Evolutionary conservation across 2,888 invertebrate genomes (phyloP), one percentile per base, ranked within the genome.

Genomic region (Acrobasis consociella): DNA sequence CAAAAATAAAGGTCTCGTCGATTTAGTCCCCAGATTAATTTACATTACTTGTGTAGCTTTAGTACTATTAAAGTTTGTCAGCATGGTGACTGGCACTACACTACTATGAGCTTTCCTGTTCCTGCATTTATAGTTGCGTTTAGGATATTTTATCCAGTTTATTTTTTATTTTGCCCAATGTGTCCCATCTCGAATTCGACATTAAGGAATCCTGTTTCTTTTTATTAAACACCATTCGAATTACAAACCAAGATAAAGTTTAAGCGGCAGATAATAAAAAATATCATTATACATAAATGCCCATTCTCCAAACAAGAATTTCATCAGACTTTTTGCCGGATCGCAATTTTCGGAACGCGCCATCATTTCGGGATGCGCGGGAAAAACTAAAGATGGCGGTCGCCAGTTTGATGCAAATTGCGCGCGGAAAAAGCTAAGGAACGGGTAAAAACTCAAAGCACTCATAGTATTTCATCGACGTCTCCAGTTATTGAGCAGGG

Each of bases 391-490:
- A 86, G 84, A 87, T 85, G 87, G 85, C 81, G 76, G 81, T 72
- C 77, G 78, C 72, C 72, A 74, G 77, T 74, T 76, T 80, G 81
- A 91, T 91, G 91, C 90, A 91, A 91, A 91, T 91, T 84, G 77
- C 80, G 73, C 72, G 78, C 79, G 83, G 85, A 86, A 89, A 88
- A 89, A 88, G 84, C 76, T 72, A 70, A 65, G 62, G 69, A 69
- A 60, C 69, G 71, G 71, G 80, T 85, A 91, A 92, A 91, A 92
- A 91, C 80, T 75, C 75, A 76, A 80, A 86, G 89, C 90, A 88
- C 88, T 91, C 87, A 89, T 89, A 90, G 87, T 90, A 89, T 90
- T 89, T 89, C 89, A 90, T 91, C 89, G 89, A 78, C 83, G 86
- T 85, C 85, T 86, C 81, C 84, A 80, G 88, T 87, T 91, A 91